Evolutionary conservation across 2,797 vertebrate genomes (phyloP).

Genomic region (Myotis findleyi): DNA sequence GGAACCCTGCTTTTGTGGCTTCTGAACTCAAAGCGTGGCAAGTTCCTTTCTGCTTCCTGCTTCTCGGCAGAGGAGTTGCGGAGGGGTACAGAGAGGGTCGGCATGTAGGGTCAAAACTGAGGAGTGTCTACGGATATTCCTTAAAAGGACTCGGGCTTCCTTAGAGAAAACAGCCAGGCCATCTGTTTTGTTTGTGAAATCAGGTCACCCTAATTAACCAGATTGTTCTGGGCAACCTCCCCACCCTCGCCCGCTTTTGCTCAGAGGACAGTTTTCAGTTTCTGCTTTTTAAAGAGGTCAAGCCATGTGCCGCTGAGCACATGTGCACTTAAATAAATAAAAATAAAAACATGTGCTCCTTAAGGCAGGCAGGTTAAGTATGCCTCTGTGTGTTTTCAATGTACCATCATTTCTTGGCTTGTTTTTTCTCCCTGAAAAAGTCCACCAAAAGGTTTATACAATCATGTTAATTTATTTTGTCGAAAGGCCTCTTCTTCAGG

Average conservation of each 20-base stretch:
- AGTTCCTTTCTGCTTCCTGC: neutral
- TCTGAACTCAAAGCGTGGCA: neutral
- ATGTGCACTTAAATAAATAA: neutral
- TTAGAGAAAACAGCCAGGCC: neutral
- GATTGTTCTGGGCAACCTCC: neutral
- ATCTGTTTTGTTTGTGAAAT: constrained; percentile 47
- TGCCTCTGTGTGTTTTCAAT: neutral
- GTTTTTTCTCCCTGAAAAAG: neutral
- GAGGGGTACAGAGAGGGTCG: neutral
- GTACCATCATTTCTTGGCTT: neutral
- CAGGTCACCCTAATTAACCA: constrained; percentile 14
- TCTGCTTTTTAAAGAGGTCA: neutral
- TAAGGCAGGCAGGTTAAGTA: neutral
- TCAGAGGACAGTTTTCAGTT: neutral
- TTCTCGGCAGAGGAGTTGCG: neutral
- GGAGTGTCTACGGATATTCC: neutral
- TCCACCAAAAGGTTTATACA: neutral
- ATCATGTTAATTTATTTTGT: neutral
- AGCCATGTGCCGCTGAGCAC: neutral
- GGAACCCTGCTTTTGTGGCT: neutral
- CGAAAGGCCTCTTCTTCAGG: neutral
- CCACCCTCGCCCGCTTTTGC: neutral
- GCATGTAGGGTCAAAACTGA: neutral
- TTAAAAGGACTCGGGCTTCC: neutral
- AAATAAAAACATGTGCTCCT: neutral